Percentiles rank a stretch among this genome's conserved stretches.
These are phyloP conservation scores for Actinia equina DNA, from an alignment of 64 coral and sea anemone genomes.

Conservation along the genomic window DNA sequence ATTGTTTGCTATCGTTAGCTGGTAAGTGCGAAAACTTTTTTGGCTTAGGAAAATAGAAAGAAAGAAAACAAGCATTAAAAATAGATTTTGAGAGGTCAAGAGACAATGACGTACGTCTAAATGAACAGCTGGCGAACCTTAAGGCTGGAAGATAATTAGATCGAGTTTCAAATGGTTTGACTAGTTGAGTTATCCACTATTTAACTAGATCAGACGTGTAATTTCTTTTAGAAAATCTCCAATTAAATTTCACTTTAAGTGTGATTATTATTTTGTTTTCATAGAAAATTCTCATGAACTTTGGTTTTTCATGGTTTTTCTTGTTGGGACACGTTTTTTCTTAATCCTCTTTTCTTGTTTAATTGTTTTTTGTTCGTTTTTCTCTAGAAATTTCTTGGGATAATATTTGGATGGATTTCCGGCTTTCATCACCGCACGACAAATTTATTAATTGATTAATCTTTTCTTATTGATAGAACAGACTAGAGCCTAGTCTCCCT, in stretches of 20 bases:
- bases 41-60: not conserved
- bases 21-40: slow-evolving; percentile 10
- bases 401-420: not conserved
- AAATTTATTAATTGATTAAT: not conserved
- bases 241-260: too few relatives aligned
- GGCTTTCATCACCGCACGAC: not conserved
- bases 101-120: not conserved
- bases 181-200: not conserved
- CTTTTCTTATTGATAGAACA: not conserved
- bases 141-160: not conserved
- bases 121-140: not conserved
- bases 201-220: not conserved
- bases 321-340: not conserved
- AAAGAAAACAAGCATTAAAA: not conserved
- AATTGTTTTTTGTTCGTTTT: not conserved
- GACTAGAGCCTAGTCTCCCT: too few relatives aligned
- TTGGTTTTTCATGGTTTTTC: too few relatives aligned
- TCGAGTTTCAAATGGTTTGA: not conserved
- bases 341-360: not conserved
- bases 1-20: not conserved
- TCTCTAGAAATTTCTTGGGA: not conserved
- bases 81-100: not conserved
- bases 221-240: too few relatives aligned
- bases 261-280: too few relatives aligned
- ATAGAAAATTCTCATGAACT: too few relatives aligned